Conservation (phyloP, 1,140 invertebrate genomes). For the Calliopsis andreniformis region DNA sequence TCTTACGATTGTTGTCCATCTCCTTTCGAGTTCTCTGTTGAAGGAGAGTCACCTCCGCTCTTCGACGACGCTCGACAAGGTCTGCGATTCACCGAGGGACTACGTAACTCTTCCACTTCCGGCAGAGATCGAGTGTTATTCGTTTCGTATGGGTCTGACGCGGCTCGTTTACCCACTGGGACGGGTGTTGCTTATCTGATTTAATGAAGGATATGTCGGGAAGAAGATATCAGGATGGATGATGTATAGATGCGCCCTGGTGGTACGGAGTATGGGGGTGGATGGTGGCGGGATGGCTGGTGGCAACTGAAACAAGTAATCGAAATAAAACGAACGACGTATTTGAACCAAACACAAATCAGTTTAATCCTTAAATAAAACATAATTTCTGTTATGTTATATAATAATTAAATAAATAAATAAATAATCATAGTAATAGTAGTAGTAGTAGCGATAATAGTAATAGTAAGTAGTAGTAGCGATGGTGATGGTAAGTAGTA, state of each 20-base stretch:
- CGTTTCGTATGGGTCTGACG: background rate
- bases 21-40: background rate
- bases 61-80: background rate
- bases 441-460: constrained; percentile 63
- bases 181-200: constrained; percentile 48
- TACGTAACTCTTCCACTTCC: constrained; percentile 29
- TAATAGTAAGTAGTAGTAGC: constrained; percentile 75
- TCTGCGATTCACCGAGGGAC: constrained; percentile 43
- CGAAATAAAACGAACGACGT: constrained; percentile 79
- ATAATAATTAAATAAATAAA: constrained; percentile 82
- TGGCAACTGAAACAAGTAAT: constrained; percentile 76
- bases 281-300: constrained; percentile 24
- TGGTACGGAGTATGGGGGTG: constrained; percentile 28
- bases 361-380: constrained; percentile 82
- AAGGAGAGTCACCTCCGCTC: background rate
- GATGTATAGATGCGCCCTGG: constrained; percentile 19
- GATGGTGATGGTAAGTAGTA: constrained; percentile 52
- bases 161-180: constrained; percentile 20
- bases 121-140: background rate
- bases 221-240: constrained; percentile 42
- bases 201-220: constrained; percentile 53
- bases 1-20: background rate
- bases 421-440: constrained; percentile 79
- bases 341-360: constrained; percentile 81
- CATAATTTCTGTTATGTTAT: constrained; percentile 80